Conservation (phyloP, 2,888 invertebrate species). For the Synergus umbraculus region DNA sequence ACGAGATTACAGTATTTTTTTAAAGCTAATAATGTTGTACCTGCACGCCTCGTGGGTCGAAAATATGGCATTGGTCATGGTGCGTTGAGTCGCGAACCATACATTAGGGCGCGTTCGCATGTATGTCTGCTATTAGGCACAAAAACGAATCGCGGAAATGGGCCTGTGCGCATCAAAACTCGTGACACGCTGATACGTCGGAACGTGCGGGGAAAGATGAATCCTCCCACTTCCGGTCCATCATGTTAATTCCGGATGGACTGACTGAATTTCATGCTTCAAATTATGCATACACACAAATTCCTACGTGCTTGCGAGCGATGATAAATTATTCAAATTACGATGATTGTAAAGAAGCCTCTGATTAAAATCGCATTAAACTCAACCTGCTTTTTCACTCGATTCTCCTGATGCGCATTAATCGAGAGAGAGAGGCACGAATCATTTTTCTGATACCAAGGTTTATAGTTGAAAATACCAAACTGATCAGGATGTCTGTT, state of each 20-base stretch:
- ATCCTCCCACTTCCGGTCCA: conserved; percentile 39
- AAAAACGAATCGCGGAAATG: conserved; percentile 36
- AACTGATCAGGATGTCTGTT: background rate
- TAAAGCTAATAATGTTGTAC: conserved; percentile 21
- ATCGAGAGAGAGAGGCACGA: no score
- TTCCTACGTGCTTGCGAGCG: conserved; percentile 1
- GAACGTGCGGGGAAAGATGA: conserved; percentile 17
- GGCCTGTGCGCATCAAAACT: background rate
- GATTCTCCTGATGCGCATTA: background rate
- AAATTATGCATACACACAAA: conserved; percentile 30
- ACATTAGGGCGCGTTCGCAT: conserved; percentile 32
- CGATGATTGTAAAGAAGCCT: conserved; percentile 16
- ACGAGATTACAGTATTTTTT: conserved; percentile 35
- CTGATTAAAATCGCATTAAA: conserved; percentile 35
- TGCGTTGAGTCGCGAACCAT: conserved; percentile 12
- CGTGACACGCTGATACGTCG: conserved; percentile 26
- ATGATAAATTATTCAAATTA: conserved; percentile 38
- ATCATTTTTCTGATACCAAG: background rate
- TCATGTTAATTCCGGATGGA: conserved; percentile 37
- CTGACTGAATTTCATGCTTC: conserved; percentile 30
- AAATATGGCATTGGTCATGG: conserved; percentile 36
- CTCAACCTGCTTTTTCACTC: conserved; percentile 5
- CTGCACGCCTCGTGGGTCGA: conserved; percentile 36
- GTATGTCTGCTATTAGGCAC: conserved; percentile 33
- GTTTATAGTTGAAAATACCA: background rate